A percentile compares a stretch with the other conserved stretches of the same genome.
phyloP scores from a whole-genome alignment of 2,797 vertebrate genomes.

The Picus viridis region DNA sequence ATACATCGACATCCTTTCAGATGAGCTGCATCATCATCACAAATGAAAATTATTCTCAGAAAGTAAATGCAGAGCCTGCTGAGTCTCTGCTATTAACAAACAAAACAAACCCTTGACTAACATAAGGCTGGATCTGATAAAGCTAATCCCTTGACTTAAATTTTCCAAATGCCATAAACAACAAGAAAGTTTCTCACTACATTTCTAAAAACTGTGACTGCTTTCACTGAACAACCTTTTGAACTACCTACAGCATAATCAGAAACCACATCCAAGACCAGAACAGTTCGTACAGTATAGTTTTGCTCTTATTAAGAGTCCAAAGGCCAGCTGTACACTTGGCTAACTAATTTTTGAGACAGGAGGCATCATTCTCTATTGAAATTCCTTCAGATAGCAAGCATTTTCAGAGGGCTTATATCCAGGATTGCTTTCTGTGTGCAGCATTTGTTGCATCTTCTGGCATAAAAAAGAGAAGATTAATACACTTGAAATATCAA shows the following conservation, averaged over 20 bases:
- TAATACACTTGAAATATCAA: not conserved
- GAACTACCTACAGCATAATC: not conserved
- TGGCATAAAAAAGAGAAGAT: not conserved
- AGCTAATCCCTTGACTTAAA: not conserved
- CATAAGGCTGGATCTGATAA: not conserved
- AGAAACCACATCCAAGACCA: not conserved
- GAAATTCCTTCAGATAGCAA: not conserved
- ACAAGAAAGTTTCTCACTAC: not conserved
- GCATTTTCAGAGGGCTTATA: not conserved
- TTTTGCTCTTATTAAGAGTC: not conserved
- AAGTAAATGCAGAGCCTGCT: not conserved
- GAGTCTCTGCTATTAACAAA: not conserved
- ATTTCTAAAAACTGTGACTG: not conserved
- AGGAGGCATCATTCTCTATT: not conserved
- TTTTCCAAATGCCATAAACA: not conserved
- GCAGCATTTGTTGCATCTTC: not conserved
- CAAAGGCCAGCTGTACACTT: not conserved
- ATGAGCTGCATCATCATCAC: not conserved
- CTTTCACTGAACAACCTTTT: not conserved
- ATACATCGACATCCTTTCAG: not conserved
- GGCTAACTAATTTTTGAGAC: not conserved
- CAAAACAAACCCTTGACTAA: not conserved
- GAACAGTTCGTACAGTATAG: not conserved
- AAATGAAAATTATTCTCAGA: not conserved
- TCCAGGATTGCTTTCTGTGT: not conserved